Evolutionary conservation across 2,888 invertebrate species (phyloP).

Genomic region (Amitus sp.): DNA sequence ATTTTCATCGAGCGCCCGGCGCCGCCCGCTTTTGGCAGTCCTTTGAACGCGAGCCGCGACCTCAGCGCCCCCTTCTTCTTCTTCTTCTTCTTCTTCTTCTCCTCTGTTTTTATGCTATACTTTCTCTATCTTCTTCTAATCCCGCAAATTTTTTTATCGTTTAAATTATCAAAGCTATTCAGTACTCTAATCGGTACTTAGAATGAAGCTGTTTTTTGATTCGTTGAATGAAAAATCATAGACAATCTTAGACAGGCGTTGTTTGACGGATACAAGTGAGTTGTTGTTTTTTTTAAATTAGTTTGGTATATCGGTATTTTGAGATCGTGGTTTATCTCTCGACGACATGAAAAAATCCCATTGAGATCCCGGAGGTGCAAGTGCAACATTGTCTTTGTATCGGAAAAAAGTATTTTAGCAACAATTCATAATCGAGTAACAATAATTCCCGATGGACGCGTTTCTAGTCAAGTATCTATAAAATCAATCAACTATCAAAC

Average conservation of each 20-base stretch:
- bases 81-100: too few relatives aligned
- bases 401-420: too few relatives aligned
- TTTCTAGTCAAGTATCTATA: too few relatives aligned
- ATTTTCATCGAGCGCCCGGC: too few relatives aligned
- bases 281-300: conserved; percentile 42
- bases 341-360: conserved; percentile 33
- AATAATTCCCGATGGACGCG: too few relatives aligned
- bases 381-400: too few relatives aligned
- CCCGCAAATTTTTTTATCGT: conserved; percentile 53
- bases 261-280: conserved; percentile 27
- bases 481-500: conserved; percentile 10
- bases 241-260: conserved; percentile 46
- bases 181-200: conserved; percentile 62
- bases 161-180: conserved; percentile 65
- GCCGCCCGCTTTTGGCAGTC: conserved; percentile 49
- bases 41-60: conserved; percentile 45
- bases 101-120: conserved; percentile 39
- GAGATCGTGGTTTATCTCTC: conserved; percentile 46
- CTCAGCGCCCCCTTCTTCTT: too few relatives aligned
- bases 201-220: conserved; percentile 58
- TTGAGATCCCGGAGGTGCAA: conserved; percentile 24
- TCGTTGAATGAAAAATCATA: conserved; percentile 55
- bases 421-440: conserved; percentile 29
- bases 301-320: conserved; percentile 50
- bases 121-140: conserved; percentile 48